Percentiles rank a stretch among this genome's conserved stretches.
Evolutionary conservation across 2,797 vertebrate species (phyloP).

Genomic region (Eleutherodactylus coqui): DNA sequence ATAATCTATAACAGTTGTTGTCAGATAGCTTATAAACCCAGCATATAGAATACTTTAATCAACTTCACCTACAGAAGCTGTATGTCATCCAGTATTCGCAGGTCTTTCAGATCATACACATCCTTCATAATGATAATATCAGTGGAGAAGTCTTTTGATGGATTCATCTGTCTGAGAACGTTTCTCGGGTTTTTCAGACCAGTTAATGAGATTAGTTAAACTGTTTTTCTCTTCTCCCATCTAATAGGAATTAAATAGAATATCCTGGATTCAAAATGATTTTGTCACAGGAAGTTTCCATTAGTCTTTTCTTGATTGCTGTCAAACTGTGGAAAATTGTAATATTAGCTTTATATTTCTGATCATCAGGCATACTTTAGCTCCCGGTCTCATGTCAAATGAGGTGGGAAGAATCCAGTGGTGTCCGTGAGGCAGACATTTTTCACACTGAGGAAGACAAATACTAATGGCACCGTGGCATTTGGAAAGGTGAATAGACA

Average conservation of each 20-base stretch:
- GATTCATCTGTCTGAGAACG: constrained; percentile 83
- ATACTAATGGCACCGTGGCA: constrained; percentile 42
- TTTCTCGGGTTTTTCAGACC: constrained; percentile 85
- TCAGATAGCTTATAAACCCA: constrained; percentile 2
- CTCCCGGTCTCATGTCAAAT: constrained; percentile 71
- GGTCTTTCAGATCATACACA: constrained; percentile 38
- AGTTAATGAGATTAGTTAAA: constrained; percentile 89
- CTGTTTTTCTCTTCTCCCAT: constrained; percentile 74
- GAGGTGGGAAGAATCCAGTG: constrained; percentile 67
- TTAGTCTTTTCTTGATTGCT: constrained; percentile 91
- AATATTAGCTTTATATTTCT: constrained; percentile 88
- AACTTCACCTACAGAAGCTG: constrained; percentile 3
- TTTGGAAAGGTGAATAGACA: constrained; percentile 58
- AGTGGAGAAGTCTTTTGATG: constrained; percentile 67
- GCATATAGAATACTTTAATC: constrained; percentile 26
- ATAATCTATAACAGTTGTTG: constrained; percentile 18
- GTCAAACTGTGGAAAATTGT: constrained; percentile 84
- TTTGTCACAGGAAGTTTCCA: constrained; percentile 86
- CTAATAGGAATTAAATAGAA: constrained; percentile 92
- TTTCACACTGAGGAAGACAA: constrained; percentile 59
- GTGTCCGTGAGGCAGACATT: constrained; percentile 54
- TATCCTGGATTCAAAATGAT: constrained; percentile 84
- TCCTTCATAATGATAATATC: constrained; percentile 67
- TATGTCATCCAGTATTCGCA: constrained; percentile 31
- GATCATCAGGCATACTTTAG: constrained; percentile 78